Conservation (phyloP, 2,797 vertebrate species). For the Pipistrellus pipistrellus region DNA sequence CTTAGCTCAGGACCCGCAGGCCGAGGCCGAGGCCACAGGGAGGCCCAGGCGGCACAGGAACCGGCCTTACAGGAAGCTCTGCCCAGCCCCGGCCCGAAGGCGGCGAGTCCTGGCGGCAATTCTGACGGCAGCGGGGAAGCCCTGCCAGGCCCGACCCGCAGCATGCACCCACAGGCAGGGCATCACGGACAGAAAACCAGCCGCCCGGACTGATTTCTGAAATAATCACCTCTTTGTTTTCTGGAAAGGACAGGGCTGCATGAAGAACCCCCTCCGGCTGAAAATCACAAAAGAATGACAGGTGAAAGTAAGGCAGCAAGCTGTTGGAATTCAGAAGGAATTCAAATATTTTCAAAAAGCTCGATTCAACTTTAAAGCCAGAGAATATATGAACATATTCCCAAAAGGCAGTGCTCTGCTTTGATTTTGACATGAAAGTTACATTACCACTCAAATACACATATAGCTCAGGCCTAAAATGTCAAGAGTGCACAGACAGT, state of each 20-base stretch:
- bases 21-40: no score
- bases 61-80: no score
- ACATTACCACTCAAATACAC: not conserved
- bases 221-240: slow-evolving; percentile 98
- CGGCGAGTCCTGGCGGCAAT: no score
- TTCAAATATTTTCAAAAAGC: slow-evolving; percentile 73
- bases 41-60: no score
- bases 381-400: not conserved
- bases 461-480: not conserved
- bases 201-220: slow-evolving; percentile 68
- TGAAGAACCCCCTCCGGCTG: slow-evolving; percentile 97
- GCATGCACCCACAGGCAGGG: no score
- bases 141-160: no score
- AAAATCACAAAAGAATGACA: slow-evolving; percentile 92
- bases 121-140: no score
- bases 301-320: slow-evolving; percentile 88
- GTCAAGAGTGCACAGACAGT: not conserved
- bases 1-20: no score
- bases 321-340: slow-evolving; percentile 84
- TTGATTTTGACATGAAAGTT: not conserved
- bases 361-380: not conserved
- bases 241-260: slow-evolving; percentile 97
- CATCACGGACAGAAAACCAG: slow-evolving; percentile 41
- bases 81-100: no score
- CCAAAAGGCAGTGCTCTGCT: not conserved